Percentiles rank a stretch among this genome's conserved stretches.
These are phyloP conservation scores for Monomorium pharaonis DNA, from an alignment of 1,140 invertebrate species.

Conservation along the genomic window DNA sequence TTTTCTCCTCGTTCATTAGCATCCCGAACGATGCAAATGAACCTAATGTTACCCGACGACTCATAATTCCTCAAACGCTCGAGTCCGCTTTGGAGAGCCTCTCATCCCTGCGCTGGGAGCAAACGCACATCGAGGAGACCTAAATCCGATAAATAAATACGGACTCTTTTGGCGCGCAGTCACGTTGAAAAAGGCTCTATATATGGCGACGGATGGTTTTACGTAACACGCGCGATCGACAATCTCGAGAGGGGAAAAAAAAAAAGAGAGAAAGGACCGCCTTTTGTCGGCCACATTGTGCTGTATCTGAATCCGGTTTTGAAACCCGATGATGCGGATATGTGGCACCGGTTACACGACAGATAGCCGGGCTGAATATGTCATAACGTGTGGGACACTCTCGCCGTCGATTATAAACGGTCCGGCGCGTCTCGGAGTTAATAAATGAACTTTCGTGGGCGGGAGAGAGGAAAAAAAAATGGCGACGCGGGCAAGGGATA, in stretches of 20 bases:
- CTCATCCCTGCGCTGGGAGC: not conserved
- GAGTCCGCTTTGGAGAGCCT: not conserved
- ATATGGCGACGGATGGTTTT: not conserved
- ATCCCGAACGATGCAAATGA: conserved; percentile 36
- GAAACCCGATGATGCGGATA: conserved; percentile 39
- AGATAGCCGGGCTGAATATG: not conserved
- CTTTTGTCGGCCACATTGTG: conserved; percentile 22
- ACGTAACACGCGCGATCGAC: conserved; percentile 33
- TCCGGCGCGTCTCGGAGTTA: not conserved
- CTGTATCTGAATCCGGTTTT: conserved; percentile 30
- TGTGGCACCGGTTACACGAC: conserved; percentile 10
- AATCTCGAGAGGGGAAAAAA: not conserved
- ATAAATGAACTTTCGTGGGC: not conserved
- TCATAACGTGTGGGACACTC: not conserved
- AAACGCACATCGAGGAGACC: not conserved
- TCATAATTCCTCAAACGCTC: conserved; percentile 20
- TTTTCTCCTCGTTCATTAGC: conserved; percentile 44
- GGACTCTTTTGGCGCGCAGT: not conserved
- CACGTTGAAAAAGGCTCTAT: not conserved
- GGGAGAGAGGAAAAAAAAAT: not conserved
- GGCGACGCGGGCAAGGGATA: not conserved
- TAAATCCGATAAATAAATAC: not conserved
- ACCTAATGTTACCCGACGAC: conserved; percentile 6
- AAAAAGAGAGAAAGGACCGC: conserved; percentile 26
- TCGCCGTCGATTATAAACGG: conserved; percentile 14